Evolutionary conservation across 2,113 vertebrate genomes (phyloP), one percentile per base, ranked within the genome.

Genomic region (Porphyrio hochstetteri): DNA sequence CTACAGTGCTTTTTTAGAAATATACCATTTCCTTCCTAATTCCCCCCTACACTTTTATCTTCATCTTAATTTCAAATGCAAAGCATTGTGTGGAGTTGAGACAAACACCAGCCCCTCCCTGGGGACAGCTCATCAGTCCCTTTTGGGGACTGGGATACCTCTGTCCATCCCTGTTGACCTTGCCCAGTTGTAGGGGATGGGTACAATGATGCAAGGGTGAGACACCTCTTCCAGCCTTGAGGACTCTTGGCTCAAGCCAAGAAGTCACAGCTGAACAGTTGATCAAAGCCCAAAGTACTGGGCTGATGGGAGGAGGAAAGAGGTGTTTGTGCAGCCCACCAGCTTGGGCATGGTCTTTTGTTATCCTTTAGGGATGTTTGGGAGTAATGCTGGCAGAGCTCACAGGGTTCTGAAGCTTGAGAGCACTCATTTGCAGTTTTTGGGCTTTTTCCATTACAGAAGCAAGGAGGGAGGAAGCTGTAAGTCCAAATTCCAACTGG

Each of bases 171-270:
- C 19, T 44, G 3, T 50, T 92, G 87, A 36, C 40, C 55, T 59
- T 61, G n/a, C 20, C 46, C 0, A 0, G 3, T 44, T 86, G 17
- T 21, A 7, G 10, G 27, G 5, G 4, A 38, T 74, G 48, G 23
- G 25, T 55, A 31, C 27, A 23, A 40, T 36, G 40, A 33, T 63
- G 28, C 28, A 36, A 78, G 5, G 25, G 4, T 72, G 56, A 53
- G 21, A 5, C 27, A 50, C 2, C 5, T 35, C 40, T 38, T 53
- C 29, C 0, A 53, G 28, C 25, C 59, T 78, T 52, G 28, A 77
- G 50, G 19, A 61, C 44, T 92, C 27, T 69, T 92, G 59, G 24
- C 24, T 94, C 35, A 86, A 75, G 50, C 25, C 5, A 57, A 53
- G 38, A 80, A 88, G 52, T 53, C 46, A 42, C 12, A 55, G 53